phyloP scores from a whole-genome alignment of 1,140 invertebrate genomes.

The Conopomorpha cramerella region DNA sequence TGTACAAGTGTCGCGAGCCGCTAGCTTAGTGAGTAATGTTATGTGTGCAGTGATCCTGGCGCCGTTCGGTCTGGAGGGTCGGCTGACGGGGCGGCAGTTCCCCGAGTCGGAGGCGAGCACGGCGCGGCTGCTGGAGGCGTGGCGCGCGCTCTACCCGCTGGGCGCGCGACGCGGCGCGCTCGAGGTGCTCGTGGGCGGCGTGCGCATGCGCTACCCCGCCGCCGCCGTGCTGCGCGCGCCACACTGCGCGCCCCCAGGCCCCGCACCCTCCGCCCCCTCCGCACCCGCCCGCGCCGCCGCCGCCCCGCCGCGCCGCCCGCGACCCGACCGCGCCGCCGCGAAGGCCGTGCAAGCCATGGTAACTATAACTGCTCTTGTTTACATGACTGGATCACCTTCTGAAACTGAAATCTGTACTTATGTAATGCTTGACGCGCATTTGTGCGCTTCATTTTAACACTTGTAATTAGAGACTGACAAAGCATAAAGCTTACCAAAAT shows the following conservation, averaged over 20 bases:
- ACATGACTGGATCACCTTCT: too few species aligned
- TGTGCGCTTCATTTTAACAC: too few species aligned
- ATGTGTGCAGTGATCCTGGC: slow-evolving; percentile 82
- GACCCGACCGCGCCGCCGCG: slow-evolving; percentile 24
- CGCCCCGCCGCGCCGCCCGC: slow-evolving; percentile 20
- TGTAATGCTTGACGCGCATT: too few species aligned
- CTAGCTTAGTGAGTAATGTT: too few species aligned
- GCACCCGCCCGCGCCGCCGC: slow-evolving; percentile 13
- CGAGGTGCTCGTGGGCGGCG: slow-evolving; percentile 68
- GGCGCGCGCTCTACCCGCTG: slow-evolving; percentile 92
- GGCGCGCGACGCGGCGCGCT: slow-evolving; percentile 62
- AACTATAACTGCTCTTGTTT: too few species aligned
- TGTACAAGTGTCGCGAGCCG: too few species aligned
- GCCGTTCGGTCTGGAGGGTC: slow-evolving; percentile 90
- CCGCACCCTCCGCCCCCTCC: slow-evolving; percentile 9
- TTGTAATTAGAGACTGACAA: too few species aligned
- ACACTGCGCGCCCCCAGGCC: slow-evolving; percentile 68
- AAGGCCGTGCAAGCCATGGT: too few species aligned
- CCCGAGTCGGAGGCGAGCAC: slow-evolving; percentile 73
- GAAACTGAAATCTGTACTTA: too few species aligned
- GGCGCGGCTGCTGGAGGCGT: slow-evolving; percentile 86
- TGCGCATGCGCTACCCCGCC: slow-evolving; percentile 92
- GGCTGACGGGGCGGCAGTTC: slow-evolving; percentile 84
- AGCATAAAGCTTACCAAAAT: too few species aligned
- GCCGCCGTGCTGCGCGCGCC: slow-evolving; percentile 92